phyloP scores from a whole-genome alignment of 2,888 invertebrate species.

The Timandra comae region DNA sequence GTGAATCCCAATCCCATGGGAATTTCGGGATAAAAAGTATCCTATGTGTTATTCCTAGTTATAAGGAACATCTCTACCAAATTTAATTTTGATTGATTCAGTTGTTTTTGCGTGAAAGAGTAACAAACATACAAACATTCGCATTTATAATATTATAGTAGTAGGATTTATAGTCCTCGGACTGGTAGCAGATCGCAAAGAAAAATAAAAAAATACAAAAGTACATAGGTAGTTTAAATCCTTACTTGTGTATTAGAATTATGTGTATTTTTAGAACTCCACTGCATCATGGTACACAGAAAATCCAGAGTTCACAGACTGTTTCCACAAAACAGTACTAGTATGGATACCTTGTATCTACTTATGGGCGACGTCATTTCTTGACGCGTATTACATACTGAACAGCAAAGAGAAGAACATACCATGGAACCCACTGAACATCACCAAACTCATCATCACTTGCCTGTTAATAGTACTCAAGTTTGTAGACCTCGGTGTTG shows the following conservation, averaged over 20 bases:
- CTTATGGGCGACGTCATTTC: slow-evolving; percentile 84
- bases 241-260: no score
- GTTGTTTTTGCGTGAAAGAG: no score
- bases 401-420: slow-evolving; percentile 86
- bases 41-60: no score
- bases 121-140: no score
- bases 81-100: no score
- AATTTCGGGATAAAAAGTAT: no score
- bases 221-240: slow-evolving; percentile 5
- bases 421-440: slow-evolving; percentile 85
- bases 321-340: slow-evolving; percentile 93
- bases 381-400: slow-evolving; percentile 86
- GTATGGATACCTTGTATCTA: slow-evolving; percentile 93
- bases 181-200: no score
- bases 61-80: no score
- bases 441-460: slow-evolving; percentile 82
- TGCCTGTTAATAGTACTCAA: slow-evolving; percentile 80
- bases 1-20: no score
- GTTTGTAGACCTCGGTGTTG: slow-evolving; percentile 80
- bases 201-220: slow-evolving; percentile 2
- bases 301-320: slow-evolving; percentile 90
- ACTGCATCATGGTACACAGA: slow-evolving; percentile 87
- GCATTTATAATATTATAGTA: no score
- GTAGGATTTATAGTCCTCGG: no score
- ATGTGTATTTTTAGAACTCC: slow-evolving; percentile 87